phyloP scores from a whole-genome alignment of 2,113 vertebrate genomes.

The Odontesthes bonariensis region DNA sequence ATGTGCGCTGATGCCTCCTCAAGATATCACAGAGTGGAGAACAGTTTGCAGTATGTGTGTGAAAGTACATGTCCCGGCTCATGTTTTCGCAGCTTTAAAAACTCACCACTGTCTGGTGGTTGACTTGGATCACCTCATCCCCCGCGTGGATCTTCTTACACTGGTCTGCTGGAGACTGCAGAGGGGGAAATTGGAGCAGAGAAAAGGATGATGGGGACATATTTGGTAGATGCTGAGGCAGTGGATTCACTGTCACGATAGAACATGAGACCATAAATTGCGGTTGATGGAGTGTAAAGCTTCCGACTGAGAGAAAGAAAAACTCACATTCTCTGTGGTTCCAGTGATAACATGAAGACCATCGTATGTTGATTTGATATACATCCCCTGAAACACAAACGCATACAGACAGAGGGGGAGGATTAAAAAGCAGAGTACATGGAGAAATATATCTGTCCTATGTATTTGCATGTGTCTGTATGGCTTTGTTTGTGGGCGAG shows the following conservation, averaged over 20 bases:
- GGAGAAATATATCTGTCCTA: background rate
- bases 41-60: background rate
- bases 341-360: slow-evolving; percentile 83
- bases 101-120: slow-evolving; percentile 83
- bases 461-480: background rate
- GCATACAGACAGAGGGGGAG: slow-evolving; percentile 2
- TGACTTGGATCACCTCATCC: slow-evolving; percentile 82
- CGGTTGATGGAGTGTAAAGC: background rate
- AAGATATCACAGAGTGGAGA: slow-evolving; percentile 45
- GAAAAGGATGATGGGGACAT: background rate
- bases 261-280: slow-evolving; percentile 1
- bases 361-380: slow-evolving; percentile 83
- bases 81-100: slow-evolving; percentile 10
- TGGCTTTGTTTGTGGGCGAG: background rate
- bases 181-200: slow-evolving; percentile 17
- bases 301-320: slow-evolving; percentile 11
- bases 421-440: slow-evolving; percentile 1
- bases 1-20: slow-evolving; percentile 34
- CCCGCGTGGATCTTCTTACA: slow-evolving; percentile 83
- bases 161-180: slow-evolving; percentile 79
- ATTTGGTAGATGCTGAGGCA: background rate
- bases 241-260: background rate
- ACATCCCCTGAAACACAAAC: slow-evolving; percentile 78
- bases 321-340: slow-evolving; percentile 82
- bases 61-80: slow-evolving; percentile 11